Evolutionary conservation across 2,888 invertebrate species (phyloP).

Genomic region (Strigamia maritima): DNA sequence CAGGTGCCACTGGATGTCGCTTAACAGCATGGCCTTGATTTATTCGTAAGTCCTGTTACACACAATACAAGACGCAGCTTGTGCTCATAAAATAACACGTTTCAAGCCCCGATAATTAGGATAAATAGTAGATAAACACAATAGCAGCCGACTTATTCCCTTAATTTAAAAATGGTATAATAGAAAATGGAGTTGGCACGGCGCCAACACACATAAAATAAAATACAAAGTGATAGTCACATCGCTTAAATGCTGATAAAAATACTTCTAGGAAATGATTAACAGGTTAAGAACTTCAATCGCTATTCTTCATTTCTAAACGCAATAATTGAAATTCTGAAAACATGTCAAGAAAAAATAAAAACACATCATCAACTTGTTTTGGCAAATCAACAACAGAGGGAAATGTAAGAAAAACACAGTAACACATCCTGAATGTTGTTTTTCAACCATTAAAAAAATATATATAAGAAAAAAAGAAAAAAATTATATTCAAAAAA

Average conservation of each 20-base stretch:
- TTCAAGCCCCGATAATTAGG: constrained; percentile 34
- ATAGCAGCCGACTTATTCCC: constrained; percentile 32
- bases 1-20: constrained; percentile 31
- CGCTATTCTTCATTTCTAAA: neutral
- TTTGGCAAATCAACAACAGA: neutral
- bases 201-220: constrained; percentile 22
- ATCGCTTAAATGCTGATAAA: constrained; percentile 34
- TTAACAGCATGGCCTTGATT: constrained; percentile 24
- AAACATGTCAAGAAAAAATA: neutral
- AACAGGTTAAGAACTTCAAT: constrained; percentile 18
- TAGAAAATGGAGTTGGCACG: constrained; percentile 22
- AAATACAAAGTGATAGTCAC: constrained; percentile 32
- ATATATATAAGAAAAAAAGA: neutral
- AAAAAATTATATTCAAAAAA: neutral
- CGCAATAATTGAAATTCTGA: neutral
- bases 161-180: constrained; percentile 33
- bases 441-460: neutral
- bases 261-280: constrained; percentile 32
- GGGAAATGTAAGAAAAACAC: neutral
- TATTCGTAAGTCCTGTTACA: constrained; percentile 30
- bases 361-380: neutral
- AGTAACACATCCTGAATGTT: neutral
- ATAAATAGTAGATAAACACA: constrained; percentile 34
- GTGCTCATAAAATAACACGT: constrained; percentile 34
- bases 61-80: constrained; percentile 31